Evolutionary conservation across 2,888 invertebrate genomes (phyloP).

Genomic region (Prenolepis imparis): DNA sequence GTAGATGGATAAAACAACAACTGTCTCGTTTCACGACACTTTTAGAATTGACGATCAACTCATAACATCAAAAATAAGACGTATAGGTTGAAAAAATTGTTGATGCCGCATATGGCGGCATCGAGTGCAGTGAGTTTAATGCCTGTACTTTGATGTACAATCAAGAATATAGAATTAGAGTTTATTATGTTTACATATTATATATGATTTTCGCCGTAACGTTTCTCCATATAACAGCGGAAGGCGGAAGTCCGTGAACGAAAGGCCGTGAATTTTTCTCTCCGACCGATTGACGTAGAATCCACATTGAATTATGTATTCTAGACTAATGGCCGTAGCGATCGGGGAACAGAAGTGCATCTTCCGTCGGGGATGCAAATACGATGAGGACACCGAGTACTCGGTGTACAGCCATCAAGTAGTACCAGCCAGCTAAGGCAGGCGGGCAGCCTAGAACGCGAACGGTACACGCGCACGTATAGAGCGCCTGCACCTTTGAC

Average conservation of each 20-base stretch:
- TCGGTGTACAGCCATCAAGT: slow-evolving; percentile 30
- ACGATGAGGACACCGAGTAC: slow-evolving; percentile 26
- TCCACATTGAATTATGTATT: slow-evolving; percentile 30
- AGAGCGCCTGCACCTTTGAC: slow-evolving; percentile 76
- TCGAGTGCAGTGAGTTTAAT: neutral
- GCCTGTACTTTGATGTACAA: neutral
- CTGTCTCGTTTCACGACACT: neutral
- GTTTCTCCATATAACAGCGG: neutral
- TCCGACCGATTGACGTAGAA: neutral
- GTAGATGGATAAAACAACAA: slow-evolving; percentile 8
- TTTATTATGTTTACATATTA: slow-evolving; percentile 5
- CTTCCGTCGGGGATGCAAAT: slow-evolving; percentile 47
- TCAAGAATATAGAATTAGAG: neutral
- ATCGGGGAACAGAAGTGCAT: slow-evolving; percentile 24
- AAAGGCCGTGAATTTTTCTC: slow-evolving; percentile 4
- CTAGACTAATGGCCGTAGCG: slow-evolving; percentile 34
- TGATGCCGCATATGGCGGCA: neutral
- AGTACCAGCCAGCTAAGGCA: slow-evolving; percentile 15
- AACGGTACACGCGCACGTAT: slow-evolving; percentile 55
- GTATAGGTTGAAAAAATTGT: neutral
- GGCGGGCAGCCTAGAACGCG: slow-evolving; percentile 39
- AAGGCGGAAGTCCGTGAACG: neutral
- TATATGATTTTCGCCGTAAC: neutral
- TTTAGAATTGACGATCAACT: neutral
- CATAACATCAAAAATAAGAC: slow-evolving; percentile 18